phyloP scores from a whole-genome alignment of 1,140 invertebrate species.

The Tetramorium simillimum region DNA sequence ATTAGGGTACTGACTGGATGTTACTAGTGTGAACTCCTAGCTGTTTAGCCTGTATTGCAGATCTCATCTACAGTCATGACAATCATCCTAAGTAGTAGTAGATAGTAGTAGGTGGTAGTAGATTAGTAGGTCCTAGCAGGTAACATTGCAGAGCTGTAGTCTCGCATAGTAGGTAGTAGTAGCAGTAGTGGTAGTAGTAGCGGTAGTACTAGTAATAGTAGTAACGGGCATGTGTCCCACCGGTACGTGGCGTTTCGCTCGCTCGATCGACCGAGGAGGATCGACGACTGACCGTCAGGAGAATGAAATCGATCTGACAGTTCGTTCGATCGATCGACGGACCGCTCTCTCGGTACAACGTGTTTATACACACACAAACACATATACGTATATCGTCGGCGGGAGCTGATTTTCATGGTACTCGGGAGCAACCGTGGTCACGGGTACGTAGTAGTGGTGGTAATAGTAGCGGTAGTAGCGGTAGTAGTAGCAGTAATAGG shows the following conservation, averaged over 20 bases:
- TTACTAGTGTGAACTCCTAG: constrained; percentile 84
- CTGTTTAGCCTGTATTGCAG: constrained; percentile 84
- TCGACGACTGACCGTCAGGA: constrained; percentile 48
- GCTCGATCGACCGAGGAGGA: constrained; percentile 71
- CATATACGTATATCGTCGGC: constrained; percentile 71
- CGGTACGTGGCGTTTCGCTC: constrained; percentile 67
- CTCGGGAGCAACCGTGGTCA: constrained; percentile 72
- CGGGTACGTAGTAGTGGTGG: constrained; percentile 67
- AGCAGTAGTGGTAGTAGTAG: constrained; percentile 69
- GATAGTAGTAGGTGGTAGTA: constrained; percentile 82
- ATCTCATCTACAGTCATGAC: constrained; percentile 85
- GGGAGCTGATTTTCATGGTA: constrained; percentile 67
- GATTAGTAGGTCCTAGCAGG: constrained; percentile 82
- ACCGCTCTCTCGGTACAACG: constrained; percentile 35
- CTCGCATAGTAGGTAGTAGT: constrained; percentile 75
- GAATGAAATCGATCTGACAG: constrained; percentile 62
- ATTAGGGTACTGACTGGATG: constrained; percentile 85
- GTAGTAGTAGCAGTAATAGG: constrained; percentile 60
- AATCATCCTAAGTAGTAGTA: constrained; percentile 85
- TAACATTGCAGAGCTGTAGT: constrained; percentile 81
- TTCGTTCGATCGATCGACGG: constrained; percentile 68
- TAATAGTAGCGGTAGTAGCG: constrained; percentile 69
- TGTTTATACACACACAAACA: constrained; percentile 68
- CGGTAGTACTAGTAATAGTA: constrained; percentile 64
- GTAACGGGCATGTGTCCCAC: constrained; percentile 65